phyloP scores from a whole-genome alignment of 2,113 vertebrate species.

The Falco punctatus region DNA sequence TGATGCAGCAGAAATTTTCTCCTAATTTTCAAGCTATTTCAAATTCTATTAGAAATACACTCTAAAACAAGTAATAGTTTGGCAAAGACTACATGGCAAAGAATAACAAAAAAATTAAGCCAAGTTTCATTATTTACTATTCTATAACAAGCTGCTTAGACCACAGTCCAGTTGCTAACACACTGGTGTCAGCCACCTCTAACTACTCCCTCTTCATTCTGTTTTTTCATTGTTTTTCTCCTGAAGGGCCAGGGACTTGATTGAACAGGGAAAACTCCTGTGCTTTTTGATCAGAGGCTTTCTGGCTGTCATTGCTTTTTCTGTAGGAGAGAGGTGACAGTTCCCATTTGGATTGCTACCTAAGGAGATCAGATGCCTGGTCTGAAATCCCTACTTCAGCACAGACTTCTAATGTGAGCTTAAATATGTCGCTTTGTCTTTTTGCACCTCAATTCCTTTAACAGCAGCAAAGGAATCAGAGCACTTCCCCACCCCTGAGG shows the following conservation, averaged over 20 bases:
- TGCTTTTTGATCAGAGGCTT: not conserved
- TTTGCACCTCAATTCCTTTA: not conserved
- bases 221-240: not conserved
- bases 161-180: not conserved
- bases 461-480: not conserved
- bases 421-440: slow-evolving; percentile 15
- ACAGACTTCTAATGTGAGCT: slow-evolving; percentile 12
- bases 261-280: not conserved
- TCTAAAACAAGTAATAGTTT: not conserved
- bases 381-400: slow-evolving; percentile 36
- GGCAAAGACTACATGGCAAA: not conserved
- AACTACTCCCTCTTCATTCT: not conserved
- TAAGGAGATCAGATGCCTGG: slow-evolving; percentile 19
- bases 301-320: not conserved
- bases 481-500: not conserved
- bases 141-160: not conserved
- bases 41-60: not conserved
- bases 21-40: not conserved
- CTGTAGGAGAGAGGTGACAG: not conserved
- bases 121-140: not conserved
- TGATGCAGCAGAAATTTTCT: not conserved
- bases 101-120: not conserved
- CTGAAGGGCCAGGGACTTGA: not conserved
- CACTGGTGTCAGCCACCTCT: not conserved
- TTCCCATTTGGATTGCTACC: slow-evolving; percentile 28